Base-by-base conservation (phyloP, 1,140 invertebrate genomes). In the Drosophila yakuba region DNA sequence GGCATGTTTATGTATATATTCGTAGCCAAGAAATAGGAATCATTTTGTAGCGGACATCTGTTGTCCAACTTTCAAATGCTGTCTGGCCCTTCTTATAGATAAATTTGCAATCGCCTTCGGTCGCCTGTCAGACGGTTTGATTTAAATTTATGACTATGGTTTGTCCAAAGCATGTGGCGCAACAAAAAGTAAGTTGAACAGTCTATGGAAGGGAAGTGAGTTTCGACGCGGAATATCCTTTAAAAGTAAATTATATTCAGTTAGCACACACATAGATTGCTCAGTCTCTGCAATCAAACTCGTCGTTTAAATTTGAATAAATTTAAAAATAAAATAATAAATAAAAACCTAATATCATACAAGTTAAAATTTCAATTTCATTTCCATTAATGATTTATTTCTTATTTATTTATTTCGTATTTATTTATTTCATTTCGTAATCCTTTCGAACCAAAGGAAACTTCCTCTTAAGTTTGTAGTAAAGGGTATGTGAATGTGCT, bases 61-160 rank as follows among this genome's bases (percentile, higher is more conserved):
- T 50, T 77, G 73, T 77, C 55, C 74, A 56, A 75, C 36, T 44
- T 69, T 57, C 63, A 38, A 72, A 59, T 74, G 74, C 47, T 78
- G 45, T 47, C 60, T n/a, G 12, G 48, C 47, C 38, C 38, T 43
- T 25, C 56, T 72, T 64, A 71, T 51, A 72, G 83, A 82, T 78
- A 86, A 88, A 74, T 89, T 77, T 56, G 63, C 66, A 80, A 84
- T 85, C 73, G 72, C 36, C 48, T 62, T 51, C 60, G 69, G 50
- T 41, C 38, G 73, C 63, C 82, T 86, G 82, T 86, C 81, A 84
- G 62, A 58, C 43, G 44, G 44, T 67, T 83, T 85, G 81, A 85
- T 85, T 85, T 85, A 81, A 85, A 85, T 85, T 85, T 86, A 85
- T 85, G 78, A 81, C 73, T 67, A 15, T 66, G 55, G 64, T 80